These are phyloP conservation scores for Drosophila saltans DNA, from an alignment of 1,140 invertebrate species.

Conservation along the genomic window DNA sequence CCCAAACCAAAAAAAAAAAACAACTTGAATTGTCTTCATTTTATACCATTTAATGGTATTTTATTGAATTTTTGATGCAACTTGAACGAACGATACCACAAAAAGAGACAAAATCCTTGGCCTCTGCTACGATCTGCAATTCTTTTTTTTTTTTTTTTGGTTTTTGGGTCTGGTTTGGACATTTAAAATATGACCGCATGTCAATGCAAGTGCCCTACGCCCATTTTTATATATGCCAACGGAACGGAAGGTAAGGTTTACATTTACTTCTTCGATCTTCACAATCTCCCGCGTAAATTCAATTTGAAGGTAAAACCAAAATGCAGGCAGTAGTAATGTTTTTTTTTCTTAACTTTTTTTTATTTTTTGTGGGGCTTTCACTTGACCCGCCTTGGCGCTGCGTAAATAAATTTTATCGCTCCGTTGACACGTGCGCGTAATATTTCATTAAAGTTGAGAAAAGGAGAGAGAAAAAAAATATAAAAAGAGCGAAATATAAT, in stretches of 20 bases:
- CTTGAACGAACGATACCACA: conserved; percentile 33
- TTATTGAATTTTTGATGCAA: conserved; percentile 79
- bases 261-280: conserved; percentile 75
- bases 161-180: conserved; percentile 58
- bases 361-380: conserved; percentile 65
- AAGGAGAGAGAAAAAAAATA: conserved; percentile 23
- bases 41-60: conserved; percentile 82
- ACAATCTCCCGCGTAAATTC: conserved; percentile 70
- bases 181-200: conserved; percentile 83
- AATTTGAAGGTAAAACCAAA: conserved; percentile 70
- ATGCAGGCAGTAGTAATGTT: not conserved
- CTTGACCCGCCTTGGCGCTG: conserved; percentile 76
- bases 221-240: conserved; percentile 69
- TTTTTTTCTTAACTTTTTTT: not conserved
- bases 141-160: conserved; percentile 5
- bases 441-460: conserved; percentile 71
- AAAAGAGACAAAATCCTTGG: conserved; percentile 57
- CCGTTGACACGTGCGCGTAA: conserved; percentile 80
- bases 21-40: conserved; percentile 82
- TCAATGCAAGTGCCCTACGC: conserved; percentile 80
- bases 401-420: conserved; percentile 80
- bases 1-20: conserved; percentile 30
- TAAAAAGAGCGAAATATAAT: conserved; percentile 36
- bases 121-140: conserved; percentile 33
- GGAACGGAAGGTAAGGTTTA: conserved; percentile 63